These are phyloP conservation scores for Xanthostigma xanthostigma DNA, from an alignment of 2,888 invertebrate species.

Conservation along the genomic window DNA sequence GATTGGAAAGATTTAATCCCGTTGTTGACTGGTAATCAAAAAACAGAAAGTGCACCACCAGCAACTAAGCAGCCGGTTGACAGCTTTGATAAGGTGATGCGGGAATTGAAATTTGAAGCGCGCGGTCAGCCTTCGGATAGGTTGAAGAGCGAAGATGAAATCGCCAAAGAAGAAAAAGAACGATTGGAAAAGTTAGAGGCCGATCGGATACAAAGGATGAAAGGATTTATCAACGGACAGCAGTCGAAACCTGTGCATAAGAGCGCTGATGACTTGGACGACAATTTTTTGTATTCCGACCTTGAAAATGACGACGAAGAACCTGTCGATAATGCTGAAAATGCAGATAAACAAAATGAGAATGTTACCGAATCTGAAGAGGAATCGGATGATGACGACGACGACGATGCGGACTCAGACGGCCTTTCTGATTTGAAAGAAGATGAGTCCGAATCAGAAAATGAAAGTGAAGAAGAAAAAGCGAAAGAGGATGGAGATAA, in stretches of 20 bases:
- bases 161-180: conserved; percentile 63
- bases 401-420: conserved; percentile 20
- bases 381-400: conserved; percentile 18
- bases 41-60: conserved; percentile 23
- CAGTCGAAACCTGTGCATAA: conserved; percentile 38
- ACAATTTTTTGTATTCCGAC: conserved; percentile 44
- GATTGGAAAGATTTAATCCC: conserved; percentile 69
- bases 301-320: conserved; percentile 17
- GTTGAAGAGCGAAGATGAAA: conserved; percentile 68
- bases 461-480: conserved; percentile 25
- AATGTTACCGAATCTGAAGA: conserved; percentile 12
- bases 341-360: conserved; percentile 13
- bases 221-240: conserved; percentile 33
- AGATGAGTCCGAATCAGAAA: conserved; percentile 25
- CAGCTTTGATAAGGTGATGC: conserved; percentile 70
- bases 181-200: conserved; percentile 62
- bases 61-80: conserved; percentile 31
- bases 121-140: conserved; percentile 66
- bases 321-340: conserved; percentile 9
- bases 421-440: conserved; percentile 35
- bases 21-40: conserved; percentile 44
- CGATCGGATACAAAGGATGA: conserved; percentile 67
- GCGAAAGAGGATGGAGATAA: conserved; percentile 25
- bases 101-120: conserved; percentile 69
- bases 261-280: conserved; percentile 78